Evolutionary conservation across 2,888 invertebrate species (phyloP), one percentile per base, ranked within the genome.

Genomic region (Lasioglossum malachurum): DNA sequence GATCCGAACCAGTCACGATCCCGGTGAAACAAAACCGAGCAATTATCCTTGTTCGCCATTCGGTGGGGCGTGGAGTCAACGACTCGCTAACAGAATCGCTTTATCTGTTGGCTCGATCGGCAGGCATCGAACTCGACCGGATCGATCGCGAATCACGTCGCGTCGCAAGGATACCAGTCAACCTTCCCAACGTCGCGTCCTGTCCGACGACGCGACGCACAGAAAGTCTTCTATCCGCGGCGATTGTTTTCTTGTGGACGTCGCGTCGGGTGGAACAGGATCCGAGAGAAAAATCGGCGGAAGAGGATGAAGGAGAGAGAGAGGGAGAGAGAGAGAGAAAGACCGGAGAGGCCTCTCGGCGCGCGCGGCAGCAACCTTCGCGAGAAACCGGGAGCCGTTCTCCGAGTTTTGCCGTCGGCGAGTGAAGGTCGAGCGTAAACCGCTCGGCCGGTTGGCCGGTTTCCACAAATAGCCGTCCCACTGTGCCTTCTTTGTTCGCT

Each of bases 401-500:
- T 80, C 75, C 89, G 83, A 81, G 87, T 87, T 86, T 78, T 74
- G 80, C 57, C 78, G 82, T 57, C 79, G 80, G 86, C 88, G 86
- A 89, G 89, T 88, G 93, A 93, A 92, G 93, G 92, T 93, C 93
- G 90, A 87, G 84, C 83, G 85, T 80, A 86, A 71, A 87, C 84
- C 83, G 87, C 90, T 87, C 88, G 90, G 87, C 89, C 88, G 88
- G 90, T 88, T 89, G 87, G 92, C 87, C 88, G 84, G 85, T 87
- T 89, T 92, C 91, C 89, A 89, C 91, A 92, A 92, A 92, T 92
- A 93, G 91, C 90, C 87, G 87, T 82, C 88, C 85, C 75, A 89
- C 89, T 89, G 88, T 87, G 84, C 86, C 87, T 90, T 90, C 93
- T 92, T 92, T 93, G 91, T 93, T 91, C 91, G 87, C 84, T 92